Base-by-base conservation (phyloP, 2,888 invertebrate genomes). In the Nineta flava region DNA sequence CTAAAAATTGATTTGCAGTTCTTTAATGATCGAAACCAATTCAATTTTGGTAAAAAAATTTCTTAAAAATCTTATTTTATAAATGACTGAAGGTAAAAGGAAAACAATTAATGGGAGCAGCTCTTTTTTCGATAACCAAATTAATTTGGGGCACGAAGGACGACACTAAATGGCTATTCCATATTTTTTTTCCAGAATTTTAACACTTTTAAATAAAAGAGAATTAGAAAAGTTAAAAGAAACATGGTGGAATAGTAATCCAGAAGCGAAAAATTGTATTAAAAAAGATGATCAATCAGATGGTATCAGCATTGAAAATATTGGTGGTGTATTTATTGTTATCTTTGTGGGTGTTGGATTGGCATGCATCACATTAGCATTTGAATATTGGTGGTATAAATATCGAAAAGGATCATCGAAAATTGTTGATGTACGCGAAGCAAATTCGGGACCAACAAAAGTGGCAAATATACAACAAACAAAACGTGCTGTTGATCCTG, bases 271-370 rank as follows among this genome's bases (percentile, higher is more conserved):
- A 58, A 76, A 77, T 53, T 92, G 92, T 59, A 87, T 88, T 57
- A 84, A 87, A 57, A 83, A 87, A 49, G 90, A 92, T 61, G 88
- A 93, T 62, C 92, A 95, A 62, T 88, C 88, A 3, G 96, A 95
- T 62, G 97, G 97, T 46, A 97, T 97, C 61, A 94, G 93, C 52
- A 95, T 97, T 53, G 85, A 93, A 62, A 97, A 97, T 65, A 97
- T 97, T 56, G 96, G 94, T 45, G 96, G 96, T 1, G 96, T 97
- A 0, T 97, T 97, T 64, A 92, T 97, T 49, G 94, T 97, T 0
- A 95, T 97, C 54, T 90, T 95, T 61, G 92, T 94, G 57, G 95
- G 95, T 0, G 93, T 95, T 32, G 88, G 86, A 0, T 73, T 94
- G 62, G 93, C 94, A 1, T 90, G 92, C 58, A 68, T 93, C 46